These are phyloP conservation scores for Ormyrus nitidulus DNA, from an alignment of 2,888 invertebrate species.

Conservation along the genomic window DNA sequence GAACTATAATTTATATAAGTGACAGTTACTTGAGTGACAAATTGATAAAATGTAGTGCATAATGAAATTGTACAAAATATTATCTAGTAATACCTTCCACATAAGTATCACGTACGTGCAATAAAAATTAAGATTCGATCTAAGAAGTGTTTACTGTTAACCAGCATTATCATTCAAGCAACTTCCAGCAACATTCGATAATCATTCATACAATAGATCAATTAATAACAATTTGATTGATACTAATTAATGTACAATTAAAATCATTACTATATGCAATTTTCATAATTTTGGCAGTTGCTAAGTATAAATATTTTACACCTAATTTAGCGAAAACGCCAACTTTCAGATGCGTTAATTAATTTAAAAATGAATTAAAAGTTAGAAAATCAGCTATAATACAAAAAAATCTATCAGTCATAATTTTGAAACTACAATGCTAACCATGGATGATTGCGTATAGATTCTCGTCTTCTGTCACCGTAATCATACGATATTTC, in stretches of 20 bases:
- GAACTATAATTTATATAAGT: background rate
- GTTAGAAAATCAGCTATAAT: slow-evolving; percentile 49
- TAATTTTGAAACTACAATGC: slow-evolving; percentile 73
- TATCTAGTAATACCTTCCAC: slow-evolving; percentile 36
- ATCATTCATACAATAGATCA: slow-evolving; percentile 3
- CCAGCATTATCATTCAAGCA: slow-evolving; percentile 37
- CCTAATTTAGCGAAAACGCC: slow-evolving; percentile 5
- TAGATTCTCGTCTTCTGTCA: slow-evolving; percentile 93
- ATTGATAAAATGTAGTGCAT: slow-evolving; percentile 30
- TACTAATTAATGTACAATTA: slow-evolving; percentile 23
- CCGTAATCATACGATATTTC: slow-evolving; percentile 99
- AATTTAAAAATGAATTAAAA: slow-evolving; percentile 23
- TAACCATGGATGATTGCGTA: slow-evolving; percentile 97
- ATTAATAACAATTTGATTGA: slow-evolving; percentile 45
- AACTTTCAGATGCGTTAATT: background rate
- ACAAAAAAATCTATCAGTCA: slow-evolving; percentile 53
- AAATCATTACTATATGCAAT: slow-evolving; percentile 28
- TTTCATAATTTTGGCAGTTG: slow-evolving; percentile 37
- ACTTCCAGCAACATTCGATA: slow-evolving; percentile 13
- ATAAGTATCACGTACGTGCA: slow-evolving; percentile 11
- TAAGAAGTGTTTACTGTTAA: slow-evolving; percentile 12
- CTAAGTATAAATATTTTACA: slow-evolving; percentile 15
- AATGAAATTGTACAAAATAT: slow-evolving; percentile 27
- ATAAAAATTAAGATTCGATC: slow-evolving; percentile 24
- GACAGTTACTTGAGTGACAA: slow-evolving; percentile 36